A percentile compares a stretch with the other conserved stretches of the same genome.
These are phyloP conservation scores for Aphidoletes aphidimyza DNA, from an alignment of 2,888 invertebrate genomes.

Conservation along the genomic window DNA sequence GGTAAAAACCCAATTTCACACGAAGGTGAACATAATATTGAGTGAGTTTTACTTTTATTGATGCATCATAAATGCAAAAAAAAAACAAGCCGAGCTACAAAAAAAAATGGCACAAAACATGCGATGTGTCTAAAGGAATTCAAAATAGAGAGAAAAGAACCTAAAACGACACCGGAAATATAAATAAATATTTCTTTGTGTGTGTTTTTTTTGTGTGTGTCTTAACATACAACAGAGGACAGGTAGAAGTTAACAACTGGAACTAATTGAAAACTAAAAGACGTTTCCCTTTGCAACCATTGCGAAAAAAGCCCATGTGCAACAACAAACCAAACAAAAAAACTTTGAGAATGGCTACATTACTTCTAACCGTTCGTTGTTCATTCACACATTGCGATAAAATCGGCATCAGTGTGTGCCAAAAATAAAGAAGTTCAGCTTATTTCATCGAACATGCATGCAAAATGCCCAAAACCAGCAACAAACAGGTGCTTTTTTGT, in stretches of 20 bases:
- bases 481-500: not conserved
- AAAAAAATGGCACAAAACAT: not conserved
- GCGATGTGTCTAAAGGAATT: not conserved
- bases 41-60: not conserved
- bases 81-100: too few relatives aligned
- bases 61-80: slow-evolving; percentile 17
- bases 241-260: slow-evolving; percentile 36
- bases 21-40: not conserved
- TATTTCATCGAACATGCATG: not conserved
- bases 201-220: not conserved
- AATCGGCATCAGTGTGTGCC: too few relatives aligned
- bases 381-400: slow-evolving; percentile 9
- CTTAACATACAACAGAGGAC: not conserved
- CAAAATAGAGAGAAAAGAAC: not conserved
- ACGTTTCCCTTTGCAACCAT: not conserved
- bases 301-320: not conserved
- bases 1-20: not conserved
- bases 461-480: not conserved
- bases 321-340: not conserved
- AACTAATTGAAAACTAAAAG: not conserved
- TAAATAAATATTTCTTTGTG: not conserved
- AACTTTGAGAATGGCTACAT: too few relatives aligned
- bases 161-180: slow-evolving; percentile 29
- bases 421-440: not conserved
- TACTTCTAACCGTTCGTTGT: slow-evolving; percentile 2